These are phyloP conservation scores for Amyelois transitella DNA, from an alignment of 1,140 invertebrate genomes.

Conservation along the genomic window DNA sequence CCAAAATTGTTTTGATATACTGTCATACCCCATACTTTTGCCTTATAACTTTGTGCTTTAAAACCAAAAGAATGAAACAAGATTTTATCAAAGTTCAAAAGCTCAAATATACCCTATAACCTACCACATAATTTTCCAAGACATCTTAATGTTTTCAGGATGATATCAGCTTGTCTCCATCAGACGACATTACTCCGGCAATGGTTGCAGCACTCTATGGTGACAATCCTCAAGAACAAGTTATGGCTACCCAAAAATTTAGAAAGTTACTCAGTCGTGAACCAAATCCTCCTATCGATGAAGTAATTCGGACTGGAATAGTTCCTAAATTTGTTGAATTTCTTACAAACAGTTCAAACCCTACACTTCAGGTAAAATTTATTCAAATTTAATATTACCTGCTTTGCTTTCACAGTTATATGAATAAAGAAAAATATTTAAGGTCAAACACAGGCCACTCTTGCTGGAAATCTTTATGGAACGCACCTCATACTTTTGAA, in stretches of 20 bases:
- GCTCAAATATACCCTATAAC: constrained; percentile 1
- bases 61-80: too few relatives aligned
- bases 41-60: too few relatives aligned
- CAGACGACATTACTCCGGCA: constrained; percentile 79
- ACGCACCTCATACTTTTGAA: too few relatives aligned
- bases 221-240: constrained; percentile 85
- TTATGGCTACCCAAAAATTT: constrained; percentile 95
- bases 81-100: not conserved
- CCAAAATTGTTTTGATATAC: too few relatives aligned
- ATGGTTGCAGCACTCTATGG: constrained; percentile 92
- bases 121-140: constrained; percentile 1
- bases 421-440: not conserved
- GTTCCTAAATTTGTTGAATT: constrained; percentile 97
- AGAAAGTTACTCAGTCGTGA: constrained; percentile 95
- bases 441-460: too few relatives aligned
- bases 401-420: not conserved
- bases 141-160: constrained; percentile 36
- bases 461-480: too few relatives aligned
- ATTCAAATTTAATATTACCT: not conserved
- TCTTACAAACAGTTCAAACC: constrained; percentile 88
- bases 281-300: constrained; percentile 98
- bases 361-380: constrained; percentile 84
- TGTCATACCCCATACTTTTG: too few relatives aligned
- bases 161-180: constrained; percentile 43
- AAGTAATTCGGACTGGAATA: constrained; percentile 97